Conservation (phyloP, 2,113 vertebrate species). For the Oreochromis aureus region DNA sequence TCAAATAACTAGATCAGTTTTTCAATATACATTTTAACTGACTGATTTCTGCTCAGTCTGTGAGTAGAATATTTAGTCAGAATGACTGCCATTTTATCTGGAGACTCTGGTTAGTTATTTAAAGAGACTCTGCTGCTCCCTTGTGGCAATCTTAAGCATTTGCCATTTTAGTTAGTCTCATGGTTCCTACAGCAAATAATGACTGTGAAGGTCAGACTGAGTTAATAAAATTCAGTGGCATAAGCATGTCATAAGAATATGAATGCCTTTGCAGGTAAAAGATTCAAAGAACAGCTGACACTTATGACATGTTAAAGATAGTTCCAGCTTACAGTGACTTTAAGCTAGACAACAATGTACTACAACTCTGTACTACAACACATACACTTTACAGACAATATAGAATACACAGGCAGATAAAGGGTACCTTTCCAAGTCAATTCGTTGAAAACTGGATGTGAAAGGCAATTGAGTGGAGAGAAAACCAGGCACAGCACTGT, state of each 20-base stretch:
- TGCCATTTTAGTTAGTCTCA: not conserved
- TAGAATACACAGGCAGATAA: not conserved
- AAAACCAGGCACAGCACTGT: conserved; percentile 42
- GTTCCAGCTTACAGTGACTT: not conserved
- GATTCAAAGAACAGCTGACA: not conserved
- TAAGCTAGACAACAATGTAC: not conserved
- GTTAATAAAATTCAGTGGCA: not conserved
- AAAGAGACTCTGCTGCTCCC: conserved; percentile 60
- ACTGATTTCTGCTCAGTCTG: not conserved
- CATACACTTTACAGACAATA: not conserved
- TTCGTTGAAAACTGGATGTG: conserved; percentile 74
- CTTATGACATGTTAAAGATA: not conserved
- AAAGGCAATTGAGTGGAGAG: conserved; percentile 71
- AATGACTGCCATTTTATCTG: not conserved
- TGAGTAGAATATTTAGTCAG: not conserved
- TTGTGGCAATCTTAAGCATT: conserved; percentile 39
- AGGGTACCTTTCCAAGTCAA: conserved; percentile 84
- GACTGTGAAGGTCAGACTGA: not conserved
- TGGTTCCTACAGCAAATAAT: not conserved
- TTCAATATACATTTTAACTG: not conserved
- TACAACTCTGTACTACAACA: not conserved
- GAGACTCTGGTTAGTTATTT: not conserved
- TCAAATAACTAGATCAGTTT: not conserved
- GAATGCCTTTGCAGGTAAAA: not conserved
- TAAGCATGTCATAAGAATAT: not conserved